phyloP scores from a whole-genome alignment of 2,888 invertebrate genomes.

The Panzeria rudis region DNA sequence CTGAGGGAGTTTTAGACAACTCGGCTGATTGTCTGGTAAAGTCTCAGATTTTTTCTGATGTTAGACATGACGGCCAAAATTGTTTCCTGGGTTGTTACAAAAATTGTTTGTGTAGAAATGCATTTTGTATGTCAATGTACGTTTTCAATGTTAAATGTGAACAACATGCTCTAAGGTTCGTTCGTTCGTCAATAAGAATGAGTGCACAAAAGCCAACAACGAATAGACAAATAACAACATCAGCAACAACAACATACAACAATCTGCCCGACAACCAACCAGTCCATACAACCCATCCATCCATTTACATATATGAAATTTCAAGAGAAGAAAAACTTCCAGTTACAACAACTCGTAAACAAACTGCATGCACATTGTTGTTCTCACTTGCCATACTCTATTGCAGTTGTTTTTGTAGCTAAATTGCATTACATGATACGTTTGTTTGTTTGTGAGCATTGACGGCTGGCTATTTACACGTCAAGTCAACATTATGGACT shows the following conservation, averaged over 20 bases:
- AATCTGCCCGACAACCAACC: slow-evolving; percentile 1
- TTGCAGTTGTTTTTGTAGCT: slow-evolving; percentile 4
- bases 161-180: slow-evolving; percentile 68
- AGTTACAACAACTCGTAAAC: slow-evolving; percentile 18
- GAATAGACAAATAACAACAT: slow-evolving; percentile 14
- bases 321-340: slow-evolving; percentile 15
- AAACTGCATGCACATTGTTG: slow-evolving; percentile 15
- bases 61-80: no score
- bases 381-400: not conserved
- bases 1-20: no score
- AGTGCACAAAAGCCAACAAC: not conserved
- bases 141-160: slow-evolving; percentile 79
- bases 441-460: not conserved
- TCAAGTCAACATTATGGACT: slow-evolving; percentile 15
- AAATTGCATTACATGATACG: slow-evolving; percentile 41
- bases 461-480: not conserved
- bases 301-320: not conserved
- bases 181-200: slow-evolving; percentile 30
- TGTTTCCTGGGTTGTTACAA: no score
- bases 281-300: slow-evolving; percentile 4
- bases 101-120: slow-evolving; percentile 67
- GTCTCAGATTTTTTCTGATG: no score
- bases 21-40: no score
- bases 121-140: slow-evolving; percentile 80
- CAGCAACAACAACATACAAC: not conserved